A percentile compares a stretch with the other conserved stretches of the same genome.
phyloP scores from a whole-genome alignment of 1,140 invertebrate genomes.

The Manduca sexta region DNA sequence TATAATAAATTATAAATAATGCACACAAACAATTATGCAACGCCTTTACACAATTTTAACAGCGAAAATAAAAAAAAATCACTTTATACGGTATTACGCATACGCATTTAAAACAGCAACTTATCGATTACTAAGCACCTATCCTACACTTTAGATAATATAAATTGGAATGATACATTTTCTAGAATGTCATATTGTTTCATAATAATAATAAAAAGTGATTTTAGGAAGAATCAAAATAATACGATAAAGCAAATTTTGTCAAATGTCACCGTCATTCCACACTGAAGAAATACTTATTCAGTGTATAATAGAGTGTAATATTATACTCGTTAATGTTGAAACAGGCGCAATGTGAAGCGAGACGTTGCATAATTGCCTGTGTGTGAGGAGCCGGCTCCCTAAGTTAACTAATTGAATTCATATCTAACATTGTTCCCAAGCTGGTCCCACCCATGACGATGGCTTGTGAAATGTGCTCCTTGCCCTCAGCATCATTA shows the following conservation, averaged over 20 bases:
- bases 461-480: slow-evolving; percentile 62
- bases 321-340: no score
- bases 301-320: no score
- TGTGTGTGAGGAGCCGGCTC: slow-evolving; percentile 37
- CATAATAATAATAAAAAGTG: slow-evolving; percentile 42
- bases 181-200: slow-evolving; percentile 66
- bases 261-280: background rate
- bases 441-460: slow-evolving; percentile 70
- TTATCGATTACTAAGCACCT: slow-evolving; percentile 54
- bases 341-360: slow-evolving; percentile 16
- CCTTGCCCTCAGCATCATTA: slow-evolving; percentile 26
- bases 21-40: slow-evolving; percentile 52
- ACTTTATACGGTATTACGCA: slow-evolving; percentile 10
- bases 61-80: slow-evolving; percentile 3
- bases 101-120: slow-evolving; percentile 16
- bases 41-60: slow-evolving; percentile 1
- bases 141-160: slow-evolving; percentile 67
- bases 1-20: slow-evolving; percentile 56
- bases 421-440: slow-evolving; percentile 70
- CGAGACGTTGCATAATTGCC: slow-evolving; percentile 52
- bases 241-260: slow-evolving; percentile 21
- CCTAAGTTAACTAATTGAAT: slow-evolving; percentile 62
- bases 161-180: slow-evolving; percentile 70
- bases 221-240: slow-evolving; percentile 37
- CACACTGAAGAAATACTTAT: no score